Conservation (phyloP, 2,797 vertebrate species). For the Dromococcyx pavoninus region DNA sequence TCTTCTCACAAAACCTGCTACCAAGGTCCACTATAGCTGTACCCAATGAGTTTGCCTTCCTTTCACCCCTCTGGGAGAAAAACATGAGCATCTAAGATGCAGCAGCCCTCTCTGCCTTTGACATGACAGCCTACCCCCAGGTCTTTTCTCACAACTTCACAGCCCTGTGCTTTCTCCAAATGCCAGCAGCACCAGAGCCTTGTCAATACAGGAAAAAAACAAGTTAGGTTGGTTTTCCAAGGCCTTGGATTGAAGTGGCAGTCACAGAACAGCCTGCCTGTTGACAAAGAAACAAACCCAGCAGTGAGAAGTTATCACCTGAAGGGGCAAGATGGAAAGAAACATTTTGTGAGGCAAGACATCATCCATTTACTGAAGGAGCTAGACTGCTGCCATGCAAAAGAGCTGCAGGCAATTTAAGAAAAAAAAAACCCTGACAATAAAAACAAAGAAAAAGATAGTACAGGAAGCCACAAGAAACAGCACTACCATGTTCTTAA, state of each 20-base stretch:
- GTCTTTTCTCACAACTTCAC: neutral
- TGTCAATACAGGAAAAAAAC: accelerated
- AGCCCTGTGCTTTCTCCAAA: neutral
- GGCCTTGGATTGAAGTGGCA: neutral
- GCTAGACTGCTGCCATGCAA: neutral
- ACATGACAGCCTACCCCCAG: neutral
- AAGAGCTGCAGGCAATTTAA: neutral
- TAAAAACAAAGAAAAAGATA: neutral
- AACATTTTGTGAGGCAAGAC: neutral
- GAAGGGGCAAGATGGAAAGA: neutral
- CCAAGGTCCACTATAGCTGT: neutral
- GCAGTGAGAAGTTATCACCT: neutral
- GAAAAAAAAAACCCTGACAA: neutral
- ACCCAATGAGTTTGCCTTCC: neutral
- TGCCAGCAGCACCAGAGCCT: neutral
- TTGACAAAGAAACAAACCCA: neutral
- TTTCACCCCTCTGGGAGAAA: neutral
- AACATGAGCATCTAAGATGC: accelerated
- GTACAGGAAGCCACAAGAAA: neutral
- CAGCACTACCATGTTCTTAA: neutral
- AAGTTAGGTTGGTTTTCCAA: neutral
- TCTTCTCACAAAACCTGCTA: neutral
- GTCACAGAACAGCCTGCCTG: neutral
- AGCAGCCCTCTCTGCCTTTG: neutral
- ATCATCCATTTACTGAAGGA: neutral